Conservation (phyloP, 1,140 invertebrate species). For the Neuroterus valhalla region DNA sequence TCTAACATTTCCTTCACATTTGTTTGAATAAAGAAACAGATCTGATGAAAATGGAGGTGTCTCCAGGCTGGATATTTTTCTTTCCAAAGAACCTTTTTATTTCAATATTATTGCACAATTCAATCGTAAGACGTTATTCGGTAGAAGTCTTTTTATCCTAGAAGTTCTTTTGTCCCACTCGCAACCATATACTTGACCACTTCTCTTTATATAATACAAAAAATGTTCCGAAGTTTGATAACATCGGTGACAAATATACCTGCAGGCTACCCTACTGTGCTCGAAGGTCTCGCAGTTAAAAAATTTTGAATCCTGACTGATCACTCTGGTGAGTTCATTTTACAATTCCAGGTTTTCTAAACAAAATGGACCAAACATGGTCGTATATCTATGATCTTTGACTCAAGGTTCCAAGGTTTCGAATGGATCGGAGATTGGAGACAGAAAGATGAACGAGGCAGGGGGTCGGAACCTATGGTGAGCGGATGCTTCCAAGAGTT, state of each 20-base stretch:
- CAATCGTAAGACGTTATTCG: too few species aligned
- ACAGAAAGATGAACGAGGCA: conserved; percentile 15
- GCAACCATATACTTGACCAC: too few species aligned
- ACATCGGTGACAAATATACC: neutral
- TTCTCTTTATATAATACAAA: neutral
- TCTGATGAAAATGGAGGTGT: too few species aligned
- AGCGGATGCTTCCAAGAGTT: neutral
- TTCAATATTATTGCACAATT: too few species aligned
- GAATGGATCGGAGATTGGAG: conserved; percentile 6
- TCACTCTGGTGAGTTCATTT: conserved; percentile 1
- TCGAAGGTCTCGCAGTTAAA: neutral
- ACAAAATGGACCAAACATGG: neutral
- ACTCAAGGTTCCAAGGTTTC: neutral
- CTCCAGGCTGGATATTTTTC: too few species aligned
- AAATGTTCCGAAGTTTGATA: neutral
- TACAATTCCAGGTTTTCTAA: neutral
- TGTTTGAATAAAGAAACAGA: too few species aligned
- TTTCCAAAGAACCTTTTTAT: too few species aligned
- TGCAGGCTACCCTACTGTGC: neutral
- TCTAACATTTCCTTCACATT: too few species aligned
- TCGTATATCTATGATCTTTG: conserved; percentile 4
- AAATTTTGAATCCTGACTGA: neutral
- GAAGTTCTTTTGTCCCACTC: too few species aligned
- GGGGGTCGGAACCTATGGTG: neutral
- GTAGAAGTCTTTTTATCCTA: too few species aligned